Evolutionary conservation across 2,888 invertebrate genomes (phyloP).

Genomic region (Leistus spinibarbis): DNA sequence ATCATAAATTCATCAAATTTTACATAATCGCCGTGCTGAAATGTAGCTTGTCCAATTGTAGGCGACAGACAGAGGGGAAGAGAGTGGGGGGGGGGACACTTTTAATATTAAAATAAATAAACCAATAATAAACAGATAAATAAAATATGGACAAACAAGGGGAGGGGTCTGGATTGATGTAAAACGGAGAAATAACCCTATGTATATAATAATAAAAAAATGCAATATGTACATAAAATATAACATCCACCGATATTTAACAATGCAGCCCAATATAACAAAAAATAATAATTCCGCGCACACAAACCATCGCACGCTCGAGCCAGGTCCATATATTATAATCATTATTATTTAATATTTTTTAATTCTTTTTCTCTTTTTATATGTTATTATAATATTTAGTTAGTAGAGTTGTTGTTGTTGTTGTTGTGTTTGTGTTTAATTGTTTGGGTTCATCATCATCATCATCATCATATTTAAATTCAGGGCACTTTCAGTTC

Average conservation of each 20-base stretch:
- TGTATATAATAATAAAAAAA: constrained; percentile 31
- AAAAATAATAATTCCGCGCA: constrained; percentile 24
- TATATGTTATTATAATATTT: constrained; percentile 34
- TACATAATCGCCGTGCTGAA: constrained; percentile 2
- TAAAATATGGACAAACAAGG: constrained; percentile 33
- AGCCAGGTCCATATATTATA: constrained; percentile 14
- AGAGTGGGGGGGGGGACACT: constrained; percentile 15
- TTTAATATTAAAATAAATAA: constrained; percentile 17
- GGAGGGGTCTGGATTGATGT: constrained; percentile 15
- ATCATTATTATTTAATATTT: constrained; percentile 18
- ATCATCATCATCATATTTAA: neutral
- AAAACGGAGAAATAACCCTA: constrained; percentile 31
- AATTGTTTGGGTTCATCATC: constrained; percentile 17
- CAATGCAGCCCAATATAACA: constrained; percentile 39
- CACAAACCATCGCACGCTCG: constrained; percentile 36
- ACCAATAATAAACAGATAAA: constrained; percentile 40
- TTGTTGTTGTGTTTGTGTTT: constrained; percentile 20
- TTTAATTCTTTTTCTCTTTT: constrained; percentile 17
- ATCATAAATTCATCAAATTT: constrained; percentile 15
- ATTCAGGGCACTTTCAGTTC: constrained; percentile 1
- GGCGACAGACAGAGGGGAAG: no score
- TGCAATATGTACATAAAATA: constrained; percentile 40
- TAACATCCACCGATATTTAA: constrained; percentile 39
- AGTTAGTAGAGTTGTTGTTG: constrained; percentile 45
- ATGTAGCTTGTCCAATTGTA: constrained; percentile 19